These are phyloP conservation scores for Apistogramma diplotaenia DNA, from an alignment of 2,113 vertebrate genomes.

Conservation along the genomic window DNA sequence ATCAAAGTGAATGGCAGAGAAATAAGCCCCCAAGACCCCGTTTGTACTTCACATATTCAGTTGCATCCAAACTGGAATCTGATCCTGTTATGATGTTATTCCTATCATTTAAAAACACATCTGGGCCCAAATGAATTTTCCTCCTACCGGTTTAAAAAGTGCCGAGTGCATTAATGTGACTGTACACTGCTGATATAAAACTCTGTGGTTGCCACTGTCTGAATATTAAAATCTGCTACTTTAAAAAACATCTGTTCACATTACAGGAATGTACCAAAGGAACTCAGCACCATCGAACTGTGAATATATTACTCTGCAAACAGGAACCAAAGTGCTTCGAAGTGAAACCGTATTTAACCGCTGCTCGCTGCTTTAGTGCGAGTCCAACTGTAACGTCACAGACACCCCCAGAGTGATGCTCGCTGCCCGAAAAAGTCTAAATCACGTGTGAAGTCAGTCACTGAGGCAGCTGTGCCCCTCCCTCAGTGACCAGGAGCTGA, in stretches of 20 bases:
- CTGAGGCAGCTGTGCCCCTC: not conserved
- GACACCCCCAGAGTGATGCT: not conserved
- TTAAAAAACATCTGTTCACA: constrained; percentile 10
- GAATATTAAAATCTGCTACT: constrained; percentile 37
- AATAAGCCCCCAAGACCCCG: not conserved
- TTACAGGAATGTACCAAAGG: constrained; percentile 14
- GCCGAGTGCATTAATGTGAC: constrained; percentile 66
- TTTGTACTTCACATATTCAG: not conserved
- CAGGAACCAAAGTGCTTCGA: constrained; percentile 9
- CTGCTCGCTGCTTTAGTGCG: not conserved
- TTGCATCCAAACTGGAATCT: not conserved
- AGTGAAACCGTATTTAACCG: not conserved
- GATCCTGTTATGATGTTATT: not conserved
- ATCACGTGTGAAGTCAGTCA: not conserved
- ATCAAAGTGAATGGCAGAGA: not conserved
- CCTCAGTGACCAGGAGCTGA: constrained; percentile 9
- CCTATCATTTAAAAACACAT: not conserved
- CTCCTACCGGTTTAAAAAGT: constrained; percentile 62
- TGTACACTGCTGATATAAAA: not conserved
- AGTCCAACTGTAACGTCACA: not conserved
- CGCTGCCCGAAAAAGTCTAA: not conserved
- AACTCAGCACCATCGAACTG: constrained; percentile 36
- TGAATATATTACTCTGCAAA: constrained; percentile 54
- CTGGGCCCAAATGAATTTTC: not conserved
- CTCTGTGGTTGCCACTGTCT: not conserved